These are phyloP conservation scores for Endomychus coccineus DNA, from an alignment of 2,888 invertebrate species.

Conservation along the genomic window DNA sequence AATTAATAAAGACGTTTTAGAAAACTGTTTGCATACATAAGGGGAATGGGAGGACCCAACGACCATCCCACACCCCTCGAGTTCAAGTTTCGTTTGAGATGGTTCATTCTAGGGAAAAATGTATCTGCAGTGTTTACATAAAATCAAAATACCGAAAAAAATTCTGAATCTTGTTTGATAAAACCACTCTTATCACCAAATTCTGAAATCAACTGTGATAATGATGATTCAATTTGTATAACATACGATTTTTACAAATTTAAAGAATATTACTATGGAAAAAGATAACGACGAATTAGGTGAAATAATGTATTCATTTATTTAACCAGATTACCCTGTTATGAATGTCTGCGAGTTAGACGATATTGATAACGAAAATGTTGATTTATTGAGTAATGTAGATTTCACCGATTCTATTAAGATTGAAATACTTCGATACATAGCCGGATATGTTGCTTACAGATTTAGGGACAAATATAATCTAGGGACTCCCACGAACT, in stretches of 20 bases:
- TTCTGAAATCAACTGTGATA: too few relatives aligned
- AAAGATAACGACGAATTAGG: constrained; percentile 1
- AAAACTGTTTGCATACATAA: constrained; percentile 28
- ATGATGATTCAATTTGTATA: neutral
- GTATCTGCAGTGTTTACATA: constrained; percentile 19
- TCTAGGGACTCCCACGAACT: constrained; percentile 9
- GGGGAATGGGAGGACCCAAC: constrained; percentile 25
- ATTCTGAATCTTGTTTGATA: neutral
- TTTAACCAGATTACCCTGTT: constrained; percentile 8
- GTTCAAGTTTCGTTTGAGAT: constrained; percentile 21
- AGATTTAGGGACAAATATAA: constrained; percentile 17
- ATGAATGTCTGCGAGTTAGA: neutral
- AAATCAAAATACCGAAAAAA: constrained; percentile 8
- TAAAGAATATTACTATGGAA: neutral
- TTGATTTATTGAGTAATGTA: constrained; percentile 6
- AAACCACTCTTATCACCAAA: too few relatives aligned
- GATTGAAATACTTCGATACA: constrained; percentile 11
- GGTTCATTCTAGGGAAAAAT: constrained; percentile 28
- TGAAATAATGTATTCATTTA: constrained; percentile 7
- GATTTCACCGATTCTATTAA: constrained; percentile 12
- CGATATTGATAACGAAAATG: too few relatives aligned
- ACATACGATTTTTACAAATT: neutral
- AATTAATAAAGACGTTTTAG: constrained; percentile 23
- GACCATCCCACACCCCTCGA: constrained; percentile 26
- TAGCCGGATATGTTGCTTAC: constrained; percentile 17